These are phyloP conservation scores for Thamnaconus septentrionalis DNA, from an alignment of 2,113 vertebrate species.

Conservation along the genomic window DNA sequence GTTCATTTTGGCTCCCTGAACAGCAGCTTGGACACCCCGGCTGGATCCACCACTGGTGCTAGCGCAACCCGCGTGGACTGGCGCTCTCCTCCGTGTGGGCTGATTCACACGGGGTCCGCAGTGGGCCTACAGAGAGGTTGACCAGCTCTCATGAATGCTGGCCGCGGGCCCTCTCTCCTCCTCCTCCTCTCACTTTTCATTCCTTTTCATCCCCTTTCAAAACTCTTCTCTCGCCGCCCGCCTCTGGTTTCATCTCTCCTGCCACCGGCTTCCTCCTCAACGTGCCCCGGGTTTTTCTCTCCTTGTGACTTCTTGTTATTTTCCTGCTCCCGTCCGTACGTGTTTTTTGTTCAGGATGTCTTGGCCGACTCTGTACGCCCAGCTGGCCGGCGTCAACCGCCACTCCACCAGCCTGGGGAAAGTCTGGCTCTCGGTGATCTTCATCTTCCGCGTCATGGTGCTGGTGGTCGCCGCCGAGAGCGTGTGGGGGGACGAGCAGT, in stretches of 20 bases:
- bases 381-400: conserved; percentile 86
- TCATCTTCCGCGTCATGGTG: conserved; percentile 93
- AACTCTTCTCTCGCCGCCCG: conserved; percentile 7
- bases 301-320: neutral
- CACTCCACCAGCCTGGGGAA: conserved; percentile 91
- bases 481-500: conserved; percentile 93
- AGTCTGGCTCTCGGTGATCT: conserved; percentile 91
- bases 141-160: conserved; percentile 63
- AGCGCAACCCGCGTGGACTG: conserved; percentile 1
- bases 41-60: no score
- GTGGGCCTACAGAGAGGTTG: conserved; percentile 56
- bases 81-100: conserved; percentile 40
- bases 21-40: no score
- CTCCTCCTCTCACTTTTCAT: conserved; percentile 56
- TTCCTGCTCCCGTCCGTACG: neutral
- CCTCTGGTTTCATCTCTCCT: conserved; percentile 40
- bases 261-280: neutral
- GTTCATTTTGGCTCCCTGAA: no score
- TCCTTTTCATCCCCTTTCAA: conserved; percentile 56
- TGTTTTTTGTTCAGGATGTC: conserved; percentile 75
- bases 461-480: conserved; percentile 89
- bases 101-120: conserved; percentile 32
- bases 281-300: neutral
- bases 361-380: conserved; percentile 80
- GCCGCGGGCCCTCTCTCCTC: conserved; percentile 39